A percentile compares a stretch with the other conserved stretches of the same genome.
phyloP scores from a whole-genome alignment of 1,140 invertebrate genomes.

The Delia radicum region DNA sequence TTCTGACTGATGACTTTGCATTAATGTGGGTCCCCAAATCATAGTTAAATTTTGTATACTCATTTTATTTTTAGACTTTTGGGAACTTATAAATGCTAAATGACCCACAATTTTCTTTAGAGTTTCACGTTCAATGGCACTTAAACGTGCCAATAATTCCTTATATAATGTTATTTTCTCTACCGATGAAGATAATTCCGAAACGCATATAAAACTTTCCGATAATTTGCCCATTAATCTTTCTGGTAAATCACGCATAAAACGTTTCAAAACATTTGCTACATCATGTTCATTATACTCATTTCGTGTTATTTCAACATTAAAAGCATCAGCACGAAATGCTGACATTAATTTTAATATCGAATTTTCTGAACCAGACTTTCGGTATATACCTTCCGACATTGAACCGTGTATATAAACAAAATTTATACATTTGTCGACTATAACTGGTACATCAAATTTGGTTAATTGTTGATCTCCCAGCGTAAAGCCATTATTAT shows the following conservation, averaged over 20 bases:
- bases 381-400: slow-evolving; percentile 83
- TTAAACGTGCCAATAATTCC: slow-evolving; percentile 66
- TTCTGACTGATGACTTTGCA: slow-evolving; percentile 64
- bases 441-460: slow-evolving; percentile 82
- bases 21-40: slow-evolving; percentile 80
- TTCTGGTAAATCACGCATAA: slow-evolving; percentile 77
- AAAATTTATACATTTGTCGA: slow-evolving; percentile 89
- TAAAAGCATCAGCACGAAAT: slow-evolving; percentile 79
- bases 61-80: slow-evolving; percentile 77
- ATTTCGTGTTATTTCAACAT: slow-evolving; percentile 72
- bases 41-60: slow-evolving; percentile 76
- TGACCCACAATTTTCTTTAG: slow-evolving; percentile 75
- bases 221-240: slow-evolving; percentile 64
- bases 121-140: slow-evolving; percentile 70
- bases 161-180: slow-evolving; percentile 63
- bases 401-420: slow-evolving; percentile 81
- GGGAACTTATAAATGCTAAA: slow-evolving; percentile 74
- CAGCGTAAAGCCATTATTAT: slow-evolving; percentile 73
- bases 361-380: slow-evolving; percentile 74
- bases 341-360: slow-evolving; percentile 71
- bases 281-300: slow-evolving; percentile 84
- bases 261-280: slow-evolving; percentile 79
- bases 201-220: slow-evolving; percentile 53
- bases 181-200: slow-evolving; percentile 59
- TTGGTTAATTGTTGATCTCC: slow-evolving; percentile 83